These are phyloP conservation scores for Dugesia japonica DNA, from an alignment of 2,888 invertebrate species.

Conservation along the genomic window DNA sequence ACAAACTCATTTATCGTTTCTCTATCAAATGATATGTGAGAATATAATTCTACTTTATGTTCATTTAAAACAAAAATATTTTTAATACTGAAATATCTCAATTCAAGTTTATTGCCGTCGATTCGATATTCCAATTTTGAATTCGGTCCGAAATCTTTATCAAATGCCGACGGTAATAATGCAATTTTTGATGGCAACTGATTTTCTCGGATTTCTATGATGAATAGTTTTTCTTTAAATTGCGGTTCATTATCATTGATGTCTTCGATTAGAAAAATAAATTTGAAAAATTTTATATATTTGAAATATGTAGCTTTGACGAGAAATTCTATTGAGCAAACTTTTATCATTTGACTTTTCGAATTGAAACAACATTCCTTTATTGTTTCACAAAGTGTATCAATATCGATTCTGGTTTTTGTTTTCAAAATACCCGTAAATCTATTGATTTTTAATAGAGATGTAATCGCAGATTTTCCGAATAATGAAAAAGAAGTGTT, in stretches of 20 bases:
- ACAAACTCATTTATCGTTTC: background rate
- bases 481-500: background rate
- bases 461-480: background rate
- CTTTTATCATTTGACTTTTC: background rate
- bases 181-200: background rate
- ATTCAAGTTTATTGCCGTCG: background rate
- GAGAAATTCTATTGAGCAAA: background rate
- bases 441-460: background rate
- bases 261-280: background rate
- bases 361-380: conserved; percentile 4
- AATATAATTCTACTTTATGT: background rate
- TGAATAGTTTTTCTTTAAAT: background rate
- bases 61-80: background rate
- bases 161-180: background rate
- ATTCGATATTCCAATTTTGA: background rate
- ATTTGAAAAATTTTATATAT: background rate
- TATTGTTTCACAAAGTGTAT: background rate
- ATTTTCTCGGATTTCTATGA: background rate
- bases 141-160: conserved; percentile 4
- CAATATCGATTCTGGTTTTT: background rate
- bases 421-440: background rate
- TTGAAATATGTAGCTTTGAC: background rate
- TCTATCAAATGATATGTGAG: background rate
- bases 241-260: background rate
- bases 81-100: background rate